Conservation (phyloP, 2,888 invertebrate species). For the Amphimallon solstitiale region DNA sequence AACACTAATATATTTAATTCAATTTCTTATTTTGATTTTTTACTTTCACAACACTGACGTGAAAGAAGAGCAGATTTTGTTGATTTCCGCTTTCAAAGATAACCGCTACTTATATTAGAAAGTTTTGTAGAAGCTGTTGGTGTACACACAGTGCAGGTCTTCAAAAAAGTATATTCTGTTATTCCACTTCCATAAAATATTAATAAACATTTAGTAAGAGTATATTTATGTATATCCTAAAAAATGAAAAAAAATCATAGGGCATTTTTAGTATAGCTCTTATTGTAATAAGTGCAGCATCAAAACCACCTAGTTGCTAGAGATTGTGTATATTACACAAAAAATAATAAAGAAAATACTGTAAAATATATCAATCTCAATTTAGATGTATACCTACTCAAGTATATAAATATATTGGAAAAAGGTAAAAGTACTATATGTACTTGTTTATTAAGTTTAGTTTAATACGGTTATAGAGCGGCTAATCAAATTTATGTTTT, state of each 20-base stretch:
- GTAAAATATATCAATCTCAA: conserved; percentile 43
- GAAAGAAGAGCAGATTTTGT: background rate
- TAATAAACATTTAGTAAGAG: conserved; percentile 29
- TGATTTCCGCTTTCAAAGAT: background rate
- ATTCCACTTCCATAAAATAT: conserved; percentile 14
- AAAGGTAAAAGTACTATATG: conserved; percentile 51
- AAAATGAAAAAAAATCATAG: conserved; percentile 39
- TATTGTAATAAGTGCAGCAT: conserved; percentile 46
- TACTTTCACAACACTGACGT: background rate
- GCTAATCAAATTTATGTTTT: conserved; percentile 37
- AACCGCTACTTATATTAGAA: background rate
- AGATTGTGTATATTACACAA: conserved; percentile 40
- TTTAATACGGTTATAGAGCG: conserved; percentile 45
- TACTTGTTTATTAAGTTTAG: conserved; percentile 41
- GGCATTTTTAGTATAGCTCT: conserved; percentile 52
- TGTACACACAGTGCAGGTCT: conserved; percentile 9
- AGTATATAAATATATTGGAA: conserved; percentile 50
- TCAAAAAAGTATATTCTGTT: conserved; percentile 14
- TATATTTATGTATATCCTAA: conserved; percentile 39
- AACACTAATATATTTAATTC: conserved; percentile 15
- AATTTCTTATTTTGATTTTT: conserved; percentile 9
- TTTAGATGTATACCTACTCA: conserved; percentile 49
- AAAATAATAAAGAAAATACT: conserved; percentile 32
- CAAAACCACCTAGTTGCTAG: conserved; percentile 50
- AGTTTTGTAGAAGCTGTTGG: conserved; percentile 1